Evolutionary conservation across 2,888 invertebrate species (phyloP).

Genomic region (Neoaliturus tenellus): DNA sequence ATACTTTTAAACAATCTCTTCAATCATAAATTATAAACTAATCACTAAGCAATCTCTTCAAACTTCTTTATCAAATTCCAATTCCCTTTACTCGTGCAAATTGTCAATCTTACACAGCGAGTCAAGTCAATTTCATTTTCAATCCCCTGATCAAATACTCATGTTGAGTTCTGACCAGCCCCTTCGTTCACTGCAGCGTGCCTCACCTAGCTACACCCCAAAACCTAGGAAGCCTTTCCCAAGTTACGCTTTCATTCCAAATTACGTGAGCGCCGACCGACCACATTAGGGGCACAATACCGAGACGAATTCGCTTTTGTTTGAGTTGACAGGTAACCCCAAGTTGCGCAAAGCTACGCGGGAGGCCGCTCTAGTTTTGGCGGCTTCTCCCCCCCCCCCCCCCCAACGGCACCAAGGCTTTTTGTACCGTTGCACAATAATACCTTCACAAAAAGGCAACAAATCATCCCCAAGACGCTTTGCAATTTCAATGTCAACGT

Average conservation of each 20-base stretch:
- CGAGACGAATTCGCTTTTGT: conserved; percentile 25
- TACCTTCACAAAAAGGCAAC: conserved; percentile 44
- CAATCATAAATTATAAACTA: no score
- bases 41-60: no score
- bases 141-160: no score
- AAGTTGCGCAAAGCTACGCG: conserved; percentile 33
- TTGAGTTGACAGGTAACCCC: conserved; percentile 30
- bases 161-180: no score
- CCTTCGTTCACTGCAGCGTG: no score
- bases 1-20: no score
- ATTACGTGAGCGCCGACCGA: conserved; percentile 19
- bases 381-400: conserved; percentile 12
- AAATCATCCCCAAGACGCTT: conserved; percentile 52
- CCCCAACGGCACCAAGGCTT: background rate
- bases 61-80: no score
- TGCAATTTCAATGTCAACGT: conserved; percentile 53
- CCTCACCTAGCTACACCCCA: background rate
- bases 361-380: conserved; percentile 43
- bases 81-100: no score
- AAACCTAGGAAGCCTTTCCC: background rate
- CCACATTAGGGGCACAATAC: conserved; percentile 11
- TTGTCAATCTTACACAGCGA: no score
- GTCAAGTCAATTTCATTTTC: no score
- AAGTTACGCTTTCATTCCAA: background rate
- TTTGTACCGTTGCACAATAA: conserved; percentile 44